Conservation (phyloP, 2,113 vertebrate genomes). For the Jacana jacana region DNA sequence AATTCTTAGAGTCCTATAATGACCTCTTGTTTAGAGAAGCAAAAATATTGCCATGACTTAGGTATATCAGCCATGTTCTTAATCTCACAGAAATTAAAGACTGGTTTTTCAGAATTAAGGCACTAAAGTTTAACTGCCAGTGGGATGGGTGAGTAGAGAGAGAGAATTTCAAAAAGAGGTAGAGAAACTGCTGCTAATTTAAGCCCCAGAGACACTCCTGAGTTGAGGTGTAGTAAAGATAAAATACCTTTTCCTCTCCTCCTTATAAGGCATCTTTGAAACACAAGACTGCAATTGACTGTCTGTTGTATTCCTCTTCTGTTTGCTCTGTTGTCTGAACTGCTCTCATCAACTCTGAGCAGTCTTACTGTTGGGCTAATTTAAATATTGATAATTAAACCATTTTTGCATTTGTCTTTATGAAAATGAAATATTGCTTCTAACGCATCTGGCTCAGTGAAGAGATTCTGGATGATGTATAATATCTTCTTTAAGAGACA, state of each 20-base stretch:
- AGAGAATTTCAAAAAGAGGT: not conserved
- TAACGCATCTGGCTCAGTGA: constrained; percentile 55
- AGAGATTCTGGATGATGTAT: constrained; percentile 55
- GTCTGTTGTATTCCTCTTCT: not conserved
- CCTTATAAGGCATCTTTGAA: not conserved
- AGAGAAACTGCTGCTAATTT: not conserved
- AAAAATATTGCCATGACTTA: not conserved
- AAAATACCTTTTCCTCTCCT: not conserved
- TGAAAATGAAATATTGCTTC: constrained; percentile 17
- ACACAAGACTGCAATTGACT: not conserved
- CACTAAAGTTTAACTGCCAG: not conserved
- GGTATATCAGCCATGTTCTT: not conserved
- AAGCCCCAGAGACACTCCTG: not conserved
- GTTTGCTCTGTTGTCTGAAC: not conserved
- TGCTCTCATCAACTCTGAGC: not conserved
- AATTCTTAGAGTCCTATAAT: not conserved
- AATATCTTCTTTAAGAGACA: constrained; percentile 65
- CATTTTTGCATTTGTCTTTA: not conserved
- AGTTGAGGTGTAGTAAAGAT: not conserved
- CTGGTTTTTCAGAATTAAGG: not conserved
- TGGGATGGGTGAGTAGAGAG: not conserved
- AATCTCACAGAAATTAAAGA: not conserved
- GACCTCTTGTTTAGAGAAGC: not conserved
- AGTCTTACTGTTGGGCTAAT: not conserved
- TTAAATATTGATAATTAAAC: constrained; percentile 47